Evolutionary conservation across 2,113 vertebrate genomes (phyloP).

Genomic region (Heloderma charlesbogerti): DNA sequence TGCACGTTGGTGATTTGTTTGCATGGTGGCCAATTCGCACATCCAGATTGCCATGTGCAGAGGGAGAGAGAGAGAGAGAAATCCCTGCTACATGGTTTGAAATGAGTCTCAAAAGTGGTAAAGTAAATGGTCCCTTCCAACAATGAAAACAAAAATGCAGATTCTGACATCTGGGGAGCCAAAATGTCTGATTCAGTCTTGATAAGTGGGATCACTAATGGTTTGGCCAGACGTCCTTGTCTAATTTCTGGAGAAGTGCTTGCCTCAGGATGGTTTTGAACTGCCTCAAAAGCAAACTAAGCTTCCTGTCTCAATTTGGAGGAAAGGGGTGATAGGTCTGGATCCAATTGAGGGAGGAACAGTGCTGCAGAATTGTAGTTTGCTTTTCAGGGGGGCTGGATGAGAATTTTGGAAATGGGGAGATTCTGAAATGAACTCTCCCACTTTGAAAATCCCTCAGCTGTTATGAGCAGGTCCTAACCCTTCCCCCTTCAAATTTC

Average conservation of each 20-base stretch:
- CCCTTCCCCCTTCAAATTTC: not conserved
- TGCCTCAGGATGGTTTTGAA: slow-evolving; percentile 5
- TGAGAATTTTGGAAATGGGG: not conserved
- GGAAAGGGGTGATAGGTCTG: not conserved
- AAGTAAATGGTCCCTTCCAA: not conserved
- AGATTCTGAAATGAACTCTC: not conserved
- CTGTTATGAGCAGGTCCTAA: not conserved
- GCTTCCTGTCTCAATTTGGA: slow-evolving; percentile 1
- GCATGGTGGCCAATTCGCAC: not conserved
- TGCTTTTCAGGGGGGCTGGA: not conserved
- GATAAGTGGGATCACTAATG: slow-evolving; percentile 5
- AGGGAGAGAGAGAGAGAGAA: not conserved
- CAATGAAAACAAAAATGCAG: not conserved
- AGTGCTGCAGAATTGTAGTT: not conserved
- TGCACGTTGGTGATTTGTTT: not conserved
- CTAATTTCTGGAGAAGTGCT: not conserved
- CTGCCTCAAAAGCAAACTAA: slow-evolving; percentile 5
- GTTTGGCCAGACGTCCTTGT: slow-evolving; percentile 14
- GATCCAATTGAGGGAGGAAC: not conserved
- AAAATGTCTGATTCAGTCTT: slow-evolving; percentile 12
- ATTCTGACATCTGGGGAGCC: slow-evolving; percentile 22
- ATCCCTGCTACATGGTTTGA: not conserved
- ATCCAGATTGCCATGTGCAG: not conserved
- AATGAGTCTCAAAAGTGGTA: not conserved
- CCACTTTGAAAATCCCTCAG: not conserved